Conservation (phyloP, 1,140 invertebrate species). For the Aphelenchoides besseyi region DNA sequence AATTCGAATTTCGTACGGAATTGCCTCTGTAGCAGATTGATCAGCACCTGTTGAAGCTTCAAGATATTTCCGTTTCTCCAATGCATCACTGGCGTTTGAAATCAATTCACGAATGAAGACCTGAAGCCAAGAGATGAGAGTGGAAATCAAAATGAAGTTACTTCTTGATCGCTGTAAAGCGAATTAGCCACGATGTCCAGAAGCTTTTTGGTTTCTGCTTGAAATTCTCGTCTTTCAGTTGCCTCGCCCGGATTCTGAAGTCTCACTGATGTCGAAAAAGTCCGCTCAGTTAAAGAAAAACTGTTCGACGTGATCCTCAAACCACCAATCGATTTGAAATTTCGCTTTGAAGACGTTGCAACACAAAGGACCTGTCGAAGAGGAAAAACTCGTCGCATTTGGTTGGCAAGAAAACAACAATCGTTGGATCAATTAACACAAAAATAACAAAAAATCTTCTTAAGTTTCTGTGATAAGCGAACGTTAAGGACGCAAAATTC, state of each 20-base stretch:
- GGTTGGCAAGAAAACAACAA: too few relatives aligned
- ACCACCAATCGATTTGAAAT: too few relatives aligned
- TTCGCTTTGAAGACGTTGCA: too few relatives aligned
- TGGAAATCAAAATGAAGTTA: conserved; percentile 62
- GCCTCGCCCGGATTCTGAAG: neutral
- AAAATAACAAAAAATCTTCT: too few relatives aligned
- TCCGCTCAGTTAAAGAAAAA: too few relatives aligned
- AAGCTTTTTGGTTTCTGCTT: conserved; percentile 90
- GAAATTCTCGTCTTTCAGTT: conserved; percentile 72
- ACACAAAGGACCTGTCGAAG: neutral
- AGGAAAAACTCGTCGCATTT: neutral
- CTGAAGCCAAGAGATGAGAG: conserved; percentile 64
- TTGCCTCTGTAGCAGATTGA: conserved; percentile 53
- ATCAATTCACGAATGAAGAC: conserved; percentile 91
- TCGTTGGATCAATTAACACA: too few relatives aligned
- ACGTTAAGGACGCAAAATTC: neutral
- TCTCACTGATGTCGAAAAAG: too few relatives aligned
- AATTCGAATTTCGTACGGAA: conserved; percentile 79
- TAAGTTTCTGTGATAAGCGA: neutral
- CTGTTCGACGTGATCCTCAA: too few relatives aligned
- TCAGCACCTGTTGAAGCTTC: conserved; percentile 65
- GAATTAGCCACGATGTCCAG: conserved; percentile 94
- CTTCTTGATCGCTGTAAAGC: conserved; percentile 94
- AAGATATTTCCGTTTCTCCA: conserved; percentile 78
- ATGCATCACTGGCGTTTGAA: conserved; percentile 92